Base-by-base conservation (phyloP, 2,113 vertebrate genomes). In the Melanerpes aurifrons region DNA sequence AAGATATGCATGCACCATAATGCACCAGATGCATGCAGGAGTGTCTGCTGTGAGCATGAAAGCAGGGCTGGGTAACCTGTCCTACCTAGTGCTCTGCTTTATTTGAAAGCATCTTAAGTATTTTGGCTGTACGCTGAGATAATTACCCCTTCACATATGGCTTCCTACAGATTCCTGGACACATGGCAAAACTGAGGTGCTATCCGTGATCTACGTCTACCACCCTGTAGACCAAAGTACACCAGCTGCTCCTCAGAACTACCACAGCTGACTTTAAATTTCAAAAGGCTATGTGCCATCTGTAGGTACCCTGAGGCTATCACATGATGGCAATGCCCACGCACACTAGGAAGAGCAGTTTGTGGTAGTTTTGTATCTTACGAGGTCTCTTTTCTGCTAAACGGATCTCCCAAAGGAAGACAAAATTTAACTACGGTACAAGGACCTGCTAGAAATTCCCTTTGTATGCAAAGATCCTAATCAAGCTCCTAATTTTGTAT, bases 11-110 rank as follows among this genome's bases (percentile, higher is more conserved):
- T 80, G 79, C 96, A 89, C 80, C 63, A 20, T 21, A 68, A 77
- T 9, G 69, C 75, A 84, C 29, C 64, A 87, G 79, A 89, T 77
- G 57, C 94, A 94, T 83, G 79, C 82, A 92, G 32, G 71, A 81
- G 76, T 92, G 92, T 64, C 79, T 83, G 2, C 1, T 15, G 66
- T 75, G 76, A 90, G 35, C 56, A 83, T 22, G 54, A 48, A 91
- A 57, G 72, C 79, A 94, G 95, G 91, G 73, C 35, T 78, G 58
- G 37, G 37, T 40, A 78, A 81, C 16, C 31, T 79, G 76, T 70
- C 75, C 50, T 54, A 48, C 22, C 29, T 72, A 31, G 32, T 68
- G 50, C 12, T 73, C 64, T 56, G 63, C 14, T 71, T 80, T 22
- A 71, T 76, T 87, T 71, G 47, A 80, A 92, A 92, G 37, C 12